Conservation (phyloP, 64 coral and sea anemone genomes). For the Trachythela sp. region DNA sequence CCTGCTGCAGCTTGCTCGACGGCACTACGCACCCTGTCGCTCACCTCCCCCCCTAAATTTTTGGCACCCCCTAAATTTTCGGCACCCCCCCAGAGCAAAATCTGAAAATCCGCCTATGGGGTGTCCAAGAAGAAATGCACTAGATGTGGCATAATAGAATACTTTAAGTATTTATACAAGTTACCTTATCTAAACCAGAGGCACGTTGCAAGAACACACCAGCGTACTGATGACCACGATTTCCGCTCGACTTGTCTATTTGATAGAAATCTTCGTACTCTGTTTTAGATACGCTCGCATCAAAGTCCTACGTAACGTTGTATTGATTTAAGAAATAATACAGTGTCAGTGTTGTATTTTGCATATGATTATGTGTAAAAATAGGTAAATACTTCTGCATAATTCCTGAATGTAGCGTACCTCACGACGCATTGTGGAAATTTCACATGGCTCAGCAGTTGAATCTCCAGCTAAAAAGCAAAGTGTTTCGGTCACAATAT, state of each 20-base stretch:
- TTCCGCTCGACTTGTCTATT: neutral
- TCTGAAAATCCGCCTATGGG: too few species aligned
- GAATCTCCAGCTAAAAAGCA: slow-evolving; percentile 7
- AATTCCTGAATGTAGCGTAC: neutral
- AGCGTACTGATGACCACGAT: slow-evolving; percentile 7
- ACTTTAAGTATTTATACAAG: neutral
- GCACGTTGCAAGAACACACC: neutral
- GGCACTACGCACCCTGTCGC: too few species aligned
- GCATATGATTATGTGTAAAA: too few species aligned
- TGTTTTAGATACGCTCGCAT: neutral
- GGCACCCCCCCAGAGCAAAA: too few species aligned
- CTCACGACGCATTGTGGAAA: slow-evolving; percentile 22
- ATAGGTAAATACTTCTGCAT: too few species aligned
- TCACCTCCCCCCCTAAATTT: too few species aligned
- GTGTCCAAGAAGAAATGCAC: too few species aligned
- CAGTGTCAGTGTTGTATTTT: neutral
- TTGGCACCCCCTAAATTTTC: too few species aligned
- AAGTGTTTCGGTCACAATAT: neutral
- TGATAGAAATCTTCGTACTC: slow-evolving; percentile 13
- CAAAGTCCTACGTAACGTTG: neutral
- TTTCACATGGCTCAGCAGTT: neutral
- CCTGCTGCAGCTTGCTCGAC: too few species aligned
- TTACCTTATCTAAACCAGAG: slow-evolving; percentile 14
- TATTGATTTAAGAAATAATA: neutral
- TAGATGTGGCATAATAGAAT: too few species aligned